Percentiles rank a stretch among this genome's conserved stretches.
phyloP scores from a whole-genome alignment of 2,113 vertebrate genomes.

The zebrafish (Danio rerio) region DNA sequence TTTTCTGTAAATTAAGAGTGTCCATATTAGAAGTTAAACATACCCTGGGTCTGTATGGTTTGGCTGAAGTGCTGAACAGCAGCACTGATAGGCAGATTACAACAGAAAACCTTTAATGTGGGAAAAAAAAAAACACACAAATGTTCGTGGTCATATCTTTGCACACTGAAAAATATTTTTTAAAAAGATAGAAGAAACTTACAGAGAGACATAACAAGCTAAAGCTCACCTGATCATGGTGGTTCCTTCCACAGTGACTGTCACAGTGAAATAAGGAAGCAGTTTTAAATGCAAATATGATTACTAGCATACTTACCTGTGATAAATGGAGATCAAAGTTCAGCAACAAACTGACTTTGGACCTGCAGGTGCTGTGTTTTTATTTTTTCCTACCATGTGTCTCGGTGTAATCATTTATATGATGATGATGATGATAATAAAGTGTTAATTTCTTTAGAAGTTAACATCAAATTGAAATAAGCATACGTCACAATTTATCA shows the following conservation, averaged over 20 bases:
- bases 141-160: not conserved
- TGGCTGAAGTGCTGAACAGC: conserved; percentile 64
- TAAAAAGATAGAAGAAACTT: not conserved
- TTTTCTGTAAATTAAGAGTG: not conserved
- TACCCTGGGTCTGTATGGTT: conserved; percentile 70
- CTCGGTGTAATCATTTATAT: too few species aligned
- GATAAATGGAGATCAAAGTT: conserved; percentile 67
- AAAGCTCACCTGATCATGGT: conserved; percentile 73
- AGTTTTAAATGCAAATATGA: not conserved
- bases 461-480: too few species aligned
- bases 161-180: not conserved
- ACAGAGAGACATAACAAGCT: not conserved
- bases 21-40: conserved; percentile 50
- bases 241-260: conserved; percentile 40
- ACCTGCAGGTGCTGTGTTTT: not conserved
- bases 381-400: too few species aligned
- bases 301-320: conserved; percentile 27
- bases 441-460: too few species aligned
- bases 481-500: too few species aligned
- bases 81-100: conserved; percentile 63
- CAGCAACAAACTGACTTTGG: conserved; percentile 59
- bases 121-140: conserved; percentile 29
- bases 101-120: conserved; percentile 64
- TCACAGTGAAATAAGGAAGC: conserved; percentile 11
- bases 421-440: too few species aligned